phyloP scores from a whole-genome alignment of 2,113 vertebrate species.

The Origma solitaria region DNA sequence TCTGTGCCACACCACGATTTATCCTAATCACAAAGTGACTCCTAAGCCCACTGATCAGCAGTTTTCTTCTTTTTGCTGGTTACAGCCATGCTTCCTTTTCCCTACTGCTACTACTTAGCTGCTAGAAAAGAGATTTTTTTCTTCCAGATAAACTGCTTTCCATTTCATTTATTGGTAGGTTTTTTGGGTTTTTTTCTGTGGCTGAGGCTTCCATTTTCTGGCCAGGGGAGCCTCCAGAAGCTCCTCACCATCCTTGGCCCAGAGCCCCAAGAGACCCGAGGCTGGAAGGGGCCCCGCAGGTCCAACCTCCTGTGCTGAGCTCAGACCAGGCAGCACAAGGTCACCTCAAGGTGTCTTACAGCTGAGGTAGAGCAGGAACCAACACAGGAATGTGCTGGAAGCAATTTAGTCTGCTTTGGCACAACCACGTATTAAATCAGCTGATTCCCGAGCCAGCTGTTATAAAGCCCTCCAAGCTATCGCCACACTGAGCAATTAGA shows the following conservation, averaged over 20 bases:
- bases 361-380: background rate
- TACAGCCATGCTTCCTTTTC: background rate
- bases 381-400: background rate
- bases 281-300: background rate
- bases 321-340: background rate
- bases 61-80: background rate
- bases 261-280: fast-evolving
- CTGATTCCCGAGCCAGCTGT: background rate
- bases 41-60: background rate
- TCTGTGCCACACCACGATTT: background rate
- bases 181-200: background rate
- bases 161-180: background rate
- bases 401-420: background rate
- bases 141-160: background rate
- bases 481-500: background rate
- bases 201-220: background rate
- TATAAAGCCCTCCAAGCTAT: background rate
- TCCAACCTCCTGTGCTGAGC: background rate
- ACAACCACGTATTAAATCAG: background rate
- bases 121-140: background rate
- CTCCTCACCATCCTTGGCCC: background rate
- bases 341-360: conserved; percentile 3
- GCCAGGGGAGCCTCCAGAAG: background rate
- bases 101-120: background rate
- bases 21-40: background rate